Evolutionary conservation across 37 sponge, comb jelly and placozoan species (phyloP).

Genomic region (Halisarca cf. caerulea): DNA sequence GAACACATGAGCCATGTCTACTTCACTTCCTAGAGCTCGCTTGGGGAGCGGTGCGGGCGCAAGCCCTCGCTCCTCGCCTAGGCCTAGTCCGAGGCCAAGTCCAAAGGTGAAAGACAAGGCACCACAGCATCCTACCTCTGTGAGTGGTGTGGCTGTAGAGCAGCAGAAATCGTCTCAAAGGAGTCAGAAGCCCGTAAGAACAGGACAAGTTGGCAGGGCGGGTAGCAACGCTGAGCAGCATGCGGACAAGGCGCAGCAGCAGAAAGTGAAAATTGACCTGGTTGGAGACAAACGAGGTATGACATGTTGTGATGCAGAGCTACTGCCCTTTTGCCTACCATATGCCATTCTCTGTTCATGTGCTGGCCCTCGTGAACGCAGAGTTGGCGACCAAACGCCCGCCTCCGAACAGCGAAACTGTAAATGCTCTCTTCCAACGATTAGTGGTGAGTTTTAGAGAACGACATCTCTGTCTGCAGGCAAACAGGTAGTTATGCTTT

Average conservation of each 20-base stretch:
- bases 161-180: not conserved
- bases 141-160: not conserved
- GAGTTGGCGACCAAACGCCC: slow-evolving; percentile 42
- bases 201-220: not conserved
- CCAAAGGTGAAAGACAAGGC: not conserved
- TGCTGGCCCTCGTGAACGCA: no score
- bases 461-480: no score
- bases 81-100: no score
- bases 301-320: no score
- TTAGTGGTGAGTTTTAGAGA: slow-evolving; percentile 67
- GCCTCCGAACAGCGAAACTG: slow-evolving; percentile 68
- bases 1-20: not conserved
- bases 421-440: slow-evolving; percentile 69
- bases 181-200: not conserved
- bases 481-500: no score
- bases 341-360: no score
- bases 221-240: not conserved
- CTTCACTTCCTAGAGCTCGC: not conserved
- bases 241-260: not conserved
- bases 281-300: slow-evolving; percentile 5
- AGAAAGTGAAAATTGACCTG: not conserved
- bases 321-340: no score
- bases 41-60: not conserved
- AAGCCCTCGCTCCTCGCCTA: no score
- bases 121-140: not conserved